Evolutionary conservation across 2,797 vertebrate species (phyloP).

Genomic region (Brachyalestes nurse): DNA sequence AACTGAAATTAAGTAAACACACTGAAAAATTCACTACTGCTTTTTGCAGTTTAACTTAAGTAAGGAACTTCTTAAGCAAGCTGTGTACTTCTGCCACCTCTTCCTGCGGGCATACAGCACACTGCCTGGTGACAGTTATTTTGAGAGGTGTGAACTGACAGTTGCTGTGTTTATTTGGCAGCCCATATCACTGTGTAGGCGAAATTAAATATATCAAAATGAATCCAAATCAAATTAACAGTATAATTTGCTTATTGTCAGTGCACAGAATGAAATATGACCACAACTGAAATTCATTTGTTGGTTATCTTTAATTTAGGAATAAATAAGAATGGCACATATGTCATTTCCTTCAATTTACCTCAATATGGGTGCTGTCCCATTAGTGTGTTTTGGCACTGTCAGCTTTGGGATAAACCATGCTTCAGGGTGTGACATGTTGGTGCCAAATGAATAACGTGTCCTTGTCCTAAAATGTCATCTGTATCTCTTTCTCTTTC

Average conservation of each 20-base stretch:
- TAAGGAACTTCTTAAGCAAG: background rate
- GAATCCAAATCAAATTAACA: background rate
- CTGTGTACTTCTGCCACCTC: background rate
- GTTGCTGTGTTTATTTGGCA: background rate
- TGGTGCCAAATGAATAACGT: constrained; percentile 8
- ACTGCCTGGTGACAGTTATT: background rate
- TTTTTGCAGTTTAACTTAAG: background rate
- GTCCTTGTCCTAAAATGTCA: constrained; percentile 6
- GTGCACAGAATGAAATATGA: background rate
- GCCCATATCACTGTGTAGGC: background rate
- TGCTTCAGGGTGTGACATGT: background rate
- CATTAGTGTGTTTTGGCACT: background rate
- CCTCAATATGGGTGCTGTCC: background rate
- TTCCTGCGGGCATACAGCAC: background rate
- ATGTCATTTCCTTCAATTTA: background rate
- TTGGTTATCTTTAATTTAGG: background rate
- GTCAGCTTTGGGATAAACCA: background rate
- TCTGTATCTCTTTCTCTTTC: background rate
- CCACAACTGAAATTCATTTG: background rate
- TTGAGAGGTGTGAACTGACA: background rate
- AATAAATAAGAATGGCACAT: background rate
- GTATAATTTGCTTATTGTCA: background rate
- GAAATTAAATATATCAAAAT: background rate
- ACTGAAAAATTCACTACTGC: background rate
- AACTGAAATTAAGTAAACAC: too few relatives aligned